A percentile compares a stretch with the other conserved stretches of the same genome.
These are phyloP conservation scores for Pollachius pollachius DNA, from an alignment of 2,113 vertebrate species.

Conservation along the genomic window DNA sequence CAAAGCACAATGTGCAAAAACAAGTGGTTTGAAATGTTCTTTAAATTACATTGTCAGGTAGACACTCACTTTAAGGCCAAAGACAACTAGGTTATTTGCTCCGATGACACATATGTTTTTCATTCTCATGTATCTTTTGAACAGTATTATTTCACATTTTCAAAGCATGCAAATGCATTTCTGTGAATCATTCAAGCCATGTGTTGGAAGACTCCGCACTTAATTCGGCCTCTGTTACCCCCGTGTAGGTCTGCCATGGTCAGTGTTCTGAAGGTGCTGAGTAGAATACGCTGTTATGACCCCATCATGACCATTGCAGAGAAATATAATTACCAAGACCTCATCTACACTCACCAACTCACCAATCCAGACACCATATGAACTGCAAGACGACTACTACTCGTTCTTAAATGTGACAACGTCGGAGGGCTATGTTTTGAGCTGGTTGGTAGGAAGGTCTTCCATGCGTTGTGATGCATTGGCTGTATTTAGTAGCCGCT, in stretches of 20 bases:
- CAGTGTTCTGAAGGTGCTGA: slow-evolving; percentile 78
- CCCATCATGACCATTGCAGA: slow-evolving; percentile 76
- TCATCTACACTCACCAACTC: slow-evolving; percentile 65
- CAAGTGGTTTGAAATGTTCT: too few relatives aligned
- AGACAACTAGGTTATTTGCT: too few relatives aligned
- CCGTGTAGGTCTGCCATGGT: slow-evolving; percentile 75
- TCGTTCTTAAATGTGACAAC: not conserved
- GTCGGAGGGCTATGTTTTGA: not conserved
- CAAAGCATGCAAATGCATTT: too few relatives aligned
- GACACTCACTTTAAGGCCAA: too few relatives aligned
- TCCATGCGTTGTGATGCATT: not conserved
- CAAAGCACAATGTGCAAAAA: too few relatives aligned
- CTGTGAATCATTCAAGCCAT: too few relatives aligned
- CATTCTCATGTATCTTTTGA: too few relatives aligned
- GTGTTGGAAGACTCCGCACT: too few relatives aligned
- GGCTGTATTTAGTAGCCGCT: too few relatives aligned
- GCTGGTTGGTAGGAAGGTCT: not conserved
- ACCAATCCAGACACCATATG: slow-evolving; percentile 49
- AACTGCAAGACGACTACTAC: slow-evolving; percentile 3
- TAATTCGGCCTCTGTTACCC: slow-evolving; percentile 11
- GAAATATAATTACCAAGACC: slow-evolving; percentile 77
- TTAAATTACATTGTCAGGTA: too few relatives aligned
- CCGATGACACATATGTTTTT: too few relatives aligned
- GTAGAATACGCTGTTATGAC: slow-evolving; percentile 78
- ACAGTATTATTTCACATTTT: too few relatives aligned